phyloP scores from a whole-genome alignment of 2,113 vertebrate species.

The Neogale vison region DNA sequence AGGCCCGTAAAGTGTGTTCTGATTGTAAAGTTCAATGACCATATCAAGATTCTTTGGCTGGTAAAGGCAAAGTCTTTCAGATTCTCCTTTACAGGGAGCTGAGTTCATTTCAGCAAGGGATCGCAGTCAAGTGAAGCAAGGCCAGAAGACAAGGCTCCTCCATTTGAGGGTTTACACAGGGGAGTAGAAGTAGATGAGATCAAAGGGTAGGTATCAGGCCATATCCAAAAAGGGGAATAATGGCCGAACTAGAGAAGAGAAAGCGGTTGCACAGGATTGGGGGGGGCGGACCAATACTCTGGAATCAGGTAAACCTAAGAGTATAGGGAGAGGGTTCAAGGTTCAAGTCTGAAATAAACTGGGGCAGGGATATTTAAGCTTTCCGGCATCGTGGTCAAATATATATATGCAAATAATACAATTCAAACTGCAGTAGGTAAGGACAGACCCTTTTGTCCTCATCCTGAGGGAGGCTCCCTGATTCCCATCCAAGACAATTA shows the following conservation, averaged over 20 bases:
- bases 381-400: not conserved
- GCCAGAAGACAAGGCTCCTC: not conserved
- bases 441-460: not conserved
- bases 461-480: not conserved
- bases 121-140: not conserved
- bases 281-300: not conserved
- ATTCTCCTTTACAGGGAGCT: not conserved
- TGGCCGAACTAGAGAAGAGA: not conserved
- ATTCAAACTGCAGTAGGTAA: not conserved
- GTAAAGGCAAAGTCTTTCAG: not conserved
- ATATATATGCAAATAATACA: not conserved
- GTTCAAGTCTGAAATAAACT: not conserved
- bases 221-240: not conserved
- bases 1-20: not conserved
- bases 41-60: not conserved
- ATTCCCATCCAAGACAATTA: not conserved
- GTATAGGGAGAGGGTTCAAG: not conserved
- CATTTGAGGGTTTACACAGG: not conserved
- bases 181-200: not conserved
- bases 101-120: not conserved
- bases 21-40: slow-evolving; percentile 38
- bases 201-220: not conserved
- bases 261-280: not conserved
- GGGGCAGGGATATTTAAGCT: not conserved
- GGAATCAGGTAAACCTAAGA: not conserved